Evolutionary conservation across 2,113 vertebrate species (phyloP), one percentile per base, ranked within the genome.

Genomic region (Camelus bactrianus): DNA sequence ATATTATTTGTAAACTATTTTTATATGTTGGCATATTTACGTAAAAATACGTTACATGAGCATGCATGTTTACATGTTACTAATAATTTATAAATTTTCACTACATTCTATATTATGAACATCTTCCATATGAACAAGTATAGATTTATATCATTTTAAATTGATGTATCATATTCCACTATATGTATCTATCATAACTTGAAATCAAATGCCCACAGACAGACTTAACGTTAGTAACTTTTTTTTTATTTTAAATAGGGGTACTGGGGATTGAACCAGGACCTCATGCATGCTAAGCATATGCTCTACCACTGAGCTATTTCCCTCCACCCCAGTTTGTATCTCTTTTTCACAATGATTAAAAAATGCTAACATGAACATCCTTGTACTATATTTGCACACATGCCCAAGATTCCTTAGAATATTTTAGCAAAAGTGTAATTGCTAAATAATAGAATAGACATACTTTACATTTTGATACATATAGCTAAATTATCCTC

Each of bases 101-200:
- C 64, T 90, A 69, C 5, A 56, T 62, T 70, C 80, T 58, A 84
- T 72, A 72, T 32, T 22, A 75, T 82, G 17, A 35, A 72, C 20
- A 77, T 64, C 75, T 90, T 54, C 75, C 48, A 88, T 54, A 7
- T 32, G 75, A 92, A 83, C 30, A 91, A 91, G 35, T 65, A 10
- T 38, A 94, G 24, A 84, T 58, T 81, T 87, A 48, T 48, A 52
- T 80, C 8, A 72, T 92, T 97, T 96, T 87, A 80, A 80, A 84
- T 42, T 17, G 12, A 76, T 91, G 4, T 52, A n/a, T 93, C 52
- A 62, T 70, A 65, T 32, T 77, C 28, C 54, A 69, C 15, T 54
- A 3, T 69, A 35, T 6, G 8, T 80, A 77, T 22, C 5, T 54
- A 35, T 92, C 22, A 76, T 19, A 42, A 69, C 32, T 58, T 88